phyloP scores from a whole-genome alignment of 2,888 invertebrate species.

The Mongoloraphidia duomilia region DNA sequence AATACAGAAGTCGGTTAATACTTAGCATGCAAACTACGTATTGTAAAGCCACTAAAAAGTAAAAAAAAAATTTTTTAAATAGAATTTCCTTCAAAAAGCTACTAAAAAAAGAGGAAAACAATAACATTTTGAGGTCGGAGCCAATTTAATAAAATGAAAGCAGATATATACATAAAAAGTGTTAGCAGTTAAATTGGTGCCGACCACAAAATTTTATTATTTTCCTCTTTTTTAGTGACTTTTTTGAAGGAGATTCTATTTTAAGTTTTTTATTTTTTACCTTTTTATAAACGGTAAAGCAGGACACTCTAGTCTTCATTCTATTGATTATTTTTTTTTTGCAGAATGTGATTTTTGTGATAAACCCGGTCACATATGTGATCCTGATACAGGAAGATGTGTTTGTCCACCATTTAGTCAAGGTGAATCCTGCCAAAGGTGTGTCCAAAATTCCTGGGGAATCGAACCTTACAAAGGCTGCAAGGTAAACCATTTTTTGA shows the following conservation, averaged over 20 bases:
- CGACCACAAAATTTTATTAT: no score
- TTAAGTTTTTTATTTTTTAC: slow-evolving; percentile 1
- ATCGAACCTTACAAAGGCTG: slow-evolving; percentile 67
- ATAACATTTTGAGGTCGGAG: neutral
- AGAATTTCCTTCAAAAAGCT: no score
- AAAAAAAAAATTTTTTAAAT: no score
- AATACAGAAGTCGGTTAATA: no score
- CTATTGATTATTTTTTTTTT: slow-evolving; percentile 14
- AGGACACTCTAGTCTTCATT: neutral
- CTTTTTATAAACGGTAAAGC: neutral
- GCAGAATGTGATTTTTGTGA: slow-evolving; percentile 65
- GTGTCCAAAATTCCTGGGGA: slow-evolving; percentile 69
- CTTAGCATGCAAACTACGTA: no score
- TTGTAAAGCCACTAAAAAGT: no score
- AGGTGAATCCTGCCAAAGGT: slow-evolving; percentile 69
- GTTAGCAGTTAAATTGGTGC: no score
- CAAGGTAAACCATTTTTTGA: slow-evolving; percentile 32
- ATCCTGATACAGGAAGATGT: slow-evolving; percentile 78
- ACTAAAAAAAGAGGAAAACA: no score
- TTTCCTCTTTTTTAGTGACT: no score
- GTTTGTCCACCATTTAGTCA: slow-evolving; percentile 78
- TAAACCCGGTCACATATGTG: slow-evolving; percentile 76
- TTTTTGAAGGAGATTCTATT: slow-evolving; percentile 2
- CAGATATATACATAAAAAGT: neutral
- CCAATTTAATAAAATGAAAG: neutral